Conservation (phyloP, 2,888 invertebrate genomes). For the Andrena bucephala region DNA sequence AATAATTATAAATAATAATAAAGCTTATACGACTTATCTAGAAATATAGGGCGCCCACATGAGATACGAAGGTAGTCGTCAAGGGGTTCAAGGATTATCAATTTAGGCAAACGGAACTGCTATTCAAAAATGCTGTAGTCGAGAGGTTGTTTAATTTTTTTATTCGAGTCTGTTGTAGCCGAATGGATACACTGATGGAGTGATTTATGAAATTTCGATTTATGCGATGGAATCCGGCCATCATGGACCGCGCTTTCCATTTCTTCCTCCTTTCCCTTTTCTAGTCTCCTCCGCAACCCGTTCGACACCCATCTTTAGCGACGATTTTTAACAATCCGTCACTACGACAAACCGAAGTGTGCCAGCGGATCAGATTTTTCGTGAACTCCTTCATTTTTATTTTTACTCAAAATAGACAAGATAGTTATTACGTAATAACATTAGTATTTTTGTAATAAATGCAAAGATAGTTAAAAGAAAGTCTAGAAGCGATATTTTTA, state of each 20-base stretch:
- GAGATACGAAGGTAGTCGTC: no score
- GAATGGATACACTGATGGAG: constrained; percentile 59
- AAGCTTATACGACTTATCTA: no score
- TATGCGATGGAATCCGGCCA: constrained; percentile 72
- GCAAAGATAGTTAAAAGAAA: no score
- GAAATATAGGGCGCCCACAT: no score
- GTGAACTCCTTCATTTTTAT: constrained; percentile 7
- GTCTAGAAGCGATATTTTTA: no score
- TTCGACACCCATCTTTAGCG: constrained; percentile 15
- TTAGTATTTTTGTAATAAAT: no score
- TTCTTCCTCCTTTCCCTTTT: constrained; percentile 61
- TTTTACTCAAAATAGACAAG: no score
- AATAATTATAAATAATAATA: no score
- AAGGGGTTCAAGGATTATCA: no score
- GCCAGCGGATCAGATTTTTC: constrained; percentile 20
- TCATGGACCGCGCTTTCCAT: constrained; percentile 56
- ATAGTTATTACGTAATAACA: no score
- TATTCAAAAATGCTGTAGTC: neutral
- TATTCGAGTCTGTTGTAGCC: neutral
- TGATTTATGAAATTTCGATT: constrained; percentile 79
- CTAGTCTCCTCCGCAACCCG: constrained; percentile 1
- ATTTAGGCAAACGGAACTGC: neutral
- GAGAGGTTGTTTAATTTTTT: neutral
- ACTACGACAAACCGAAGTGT: neutral
- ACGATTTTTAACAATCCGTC: constrained; percentile 7